These are phyloP conservation scores for Acromyrmex echinatior DNA, from an alignment of 1,140 invertebrate species.

Conservation along the genomic window DNA sequence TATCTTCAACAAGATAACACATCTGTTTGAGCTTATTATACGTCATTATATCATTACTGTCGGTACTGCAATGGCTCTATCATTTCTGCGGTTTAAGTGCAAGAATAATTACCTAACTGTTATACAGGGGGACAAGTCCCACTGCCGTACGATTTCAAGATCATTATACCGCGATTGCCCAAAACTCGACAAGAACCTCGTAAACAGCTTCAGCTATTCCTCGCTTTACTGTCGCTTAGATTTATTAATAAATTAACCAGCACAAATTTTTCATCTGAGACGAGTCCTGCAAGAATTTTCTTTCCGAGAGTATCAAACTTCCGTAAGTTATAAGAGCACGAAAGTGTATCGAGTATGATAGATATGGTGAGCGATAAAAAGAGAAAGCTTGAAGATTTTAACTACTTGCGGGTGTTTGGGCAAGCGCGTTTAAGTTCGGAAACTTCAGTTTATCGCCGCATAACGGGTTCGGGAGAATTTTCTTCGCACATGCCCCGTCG, in stretches of 20 bases:
- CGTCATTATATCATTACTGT: constrained; percentile 48
- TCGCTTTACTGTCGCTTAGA: background rate
- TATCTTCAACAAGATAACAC: constrained; percentile 22
- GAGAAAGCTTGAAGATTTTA: background rate
- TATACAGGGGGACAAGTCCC: constrained; percentile 44
- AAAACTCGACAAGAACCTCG: constrained; percentile 38
- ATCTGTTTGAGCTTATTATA: constrained; percentile 37
- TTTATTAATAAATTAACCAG: background rate
- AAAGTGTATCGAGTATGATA: background rate
- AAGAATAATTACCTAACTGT: constrained; percentile 46
- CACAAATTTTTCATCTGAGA: background rate
- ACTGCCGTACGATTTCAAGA: constrained; percentile 70
- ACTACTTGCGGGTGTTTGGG: constrained; percentile 30
- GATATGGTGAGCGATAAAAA: constrained; percentile 5
- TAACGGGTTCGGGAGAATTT: constrained; percentile 46
- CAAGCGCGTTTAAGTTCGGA: constrained; percentile 43
- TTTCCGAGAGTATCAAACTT: background rate
- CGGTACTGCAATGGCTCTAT: constrained; percentile 36
- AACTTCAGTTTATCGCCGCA: constrained; percentile 25
- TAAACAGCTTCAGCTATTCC: background rate
- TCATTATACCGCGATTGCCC: constrained; percentile 47
- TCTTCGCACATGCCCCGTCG: background rate
- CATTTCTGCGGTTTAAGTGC: constrained; percentile 55
- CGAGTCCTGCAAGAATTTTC: background rate
- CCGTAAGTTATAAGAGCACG: background rate